These are phyloP conservation scores for Idaea aversata DNA, from an alignment of 2,888 invertebrate genomes.

Conservation along the genomic window DNA sequence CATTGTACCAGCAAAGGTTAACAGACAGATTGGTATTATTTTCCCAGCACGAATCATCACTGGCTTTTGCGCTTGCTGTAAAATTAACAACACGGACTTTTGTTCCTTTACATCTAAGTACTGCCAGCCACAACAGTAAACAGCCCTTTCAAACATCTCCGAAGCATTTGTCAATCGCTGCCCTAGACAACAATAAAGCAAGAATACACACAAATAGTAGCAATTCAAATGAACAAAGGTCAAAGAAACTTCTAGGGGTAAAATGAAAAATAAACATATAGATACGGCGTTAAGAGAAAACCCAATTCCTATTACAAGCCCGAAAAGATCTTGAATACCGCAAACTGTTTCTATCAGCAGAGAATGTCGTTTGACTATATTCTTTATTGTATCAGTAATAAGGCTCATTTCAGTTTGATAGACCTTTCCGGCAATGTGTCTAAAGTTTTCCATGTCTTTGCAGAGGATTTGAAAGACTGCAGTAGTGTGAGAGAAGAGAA, in stretches of 20 bases:
- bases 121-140: conserved; percentile 49
- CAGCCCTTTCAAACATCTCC: conserved; percentile 39
- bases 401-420: conserved; percentile 13
- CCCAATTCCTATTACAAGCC: conserved; percentile 32
- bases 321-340: conserved; percentile 38
- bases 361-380: conserved; percentile 33
- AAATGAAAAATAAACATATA: conserved; percentile 39
- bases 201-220: conserved; percentile 37
- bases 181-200: conserved; percentile 45
- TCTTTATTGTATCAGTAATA: conserved; percentile 29
- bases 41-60: conserved; percentile 37
- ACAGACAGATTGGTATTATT: conserved; percentile 41
- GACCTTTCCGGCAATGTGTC: conserved; percentile 15
- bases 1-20: conserved; percentile 42
- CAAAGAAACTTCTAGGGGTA: conserved; percentile 37
- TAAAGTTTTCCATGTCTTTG: conserved; percentile 34
- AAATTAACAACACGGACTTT: conserved; percentile 38
- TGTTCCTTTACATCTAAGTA: conserved; percentile 33
- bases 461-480: conserved; percentile 35
- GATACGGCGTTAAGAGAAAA: conserved; percentile 36
- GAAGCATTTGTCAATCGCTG: conserved; percentile 45
- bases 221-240: conserved; percentile 37
- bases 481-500: conserved; percentile 41
- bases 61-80: conserved; percentile 42
- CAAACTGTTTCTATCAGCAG: conserved; percentile 32